These are phyloP conservation scores for Coluber constrictor DNA, from an alignment of 2,797 vertebrate genomes.

Conservation along the genomic window DNA sequence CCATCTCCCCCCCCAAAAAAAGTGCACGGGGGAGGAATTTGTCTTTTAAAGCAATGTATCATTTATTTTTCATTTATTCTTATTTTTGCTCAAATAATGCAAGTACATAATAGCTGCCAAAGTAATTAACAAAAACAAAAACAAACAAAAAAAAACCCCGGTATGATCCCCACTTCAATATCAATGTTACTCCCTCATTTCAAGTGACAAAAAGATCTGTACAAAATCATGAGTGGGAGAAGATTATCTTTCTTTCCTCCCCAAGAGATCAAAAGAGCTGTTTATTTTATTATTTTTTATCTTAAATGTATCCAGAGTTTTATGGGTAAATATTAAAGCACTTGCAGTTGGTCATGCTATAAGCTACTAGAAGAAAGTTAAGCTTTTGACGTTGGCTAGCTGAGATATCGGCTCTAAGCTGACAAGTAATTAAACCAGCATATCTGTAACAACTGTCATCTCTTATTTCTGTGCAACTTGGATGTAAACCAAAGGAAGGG, in stretches of 20 bases:
- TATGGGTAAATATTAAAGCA: conserved; percentile 87
- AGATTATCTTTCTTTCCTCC: conserved; percentile 78
- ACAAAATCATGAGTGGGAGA: conserved; percentile 47
- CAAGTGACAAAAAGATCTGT: conserved; percentile 15
- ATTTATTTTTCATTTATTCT: conserved; percentile 1
- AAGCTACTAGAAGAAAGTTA: conserved; percentile 95
- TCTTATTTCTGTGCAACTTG: conserved; percentile 95
- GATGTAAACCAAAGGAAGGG: conserved; percentile 89
- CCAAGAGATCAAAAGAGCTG: conserved; percentile 79
- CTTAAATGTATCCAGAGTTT: conserved; percentile 87
- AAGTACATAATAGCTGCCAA: not conserved
- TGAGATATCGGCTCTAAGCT: conserved; percentile 95
- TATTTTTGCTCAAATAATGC: not conserved
- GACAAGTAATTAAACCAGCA: conserved; percentile 98
- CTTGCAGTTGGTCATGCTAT: conserved; percentile 92
- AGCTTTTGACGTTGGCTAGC: conserved; percentile 91
- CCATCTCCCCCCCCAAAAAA: not conserved
- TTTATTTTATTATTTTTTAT: conserved; percentile 76
- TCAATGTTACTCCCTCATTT: conserved; percentile 13
- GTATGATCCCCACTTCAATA: not conserved
- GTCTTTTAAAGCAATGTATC: not conserved
- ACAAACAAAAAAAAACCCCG: not conserved
- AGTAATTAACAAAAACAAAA: conserved; percentile 38
- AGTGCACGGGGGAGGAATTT: conserved; percentile 23
- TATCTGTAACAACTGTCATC: conserved; percentile 99